Conservation (phyloP, 1,140 invertebrate species). For the Papilio xuthus region DNA sequence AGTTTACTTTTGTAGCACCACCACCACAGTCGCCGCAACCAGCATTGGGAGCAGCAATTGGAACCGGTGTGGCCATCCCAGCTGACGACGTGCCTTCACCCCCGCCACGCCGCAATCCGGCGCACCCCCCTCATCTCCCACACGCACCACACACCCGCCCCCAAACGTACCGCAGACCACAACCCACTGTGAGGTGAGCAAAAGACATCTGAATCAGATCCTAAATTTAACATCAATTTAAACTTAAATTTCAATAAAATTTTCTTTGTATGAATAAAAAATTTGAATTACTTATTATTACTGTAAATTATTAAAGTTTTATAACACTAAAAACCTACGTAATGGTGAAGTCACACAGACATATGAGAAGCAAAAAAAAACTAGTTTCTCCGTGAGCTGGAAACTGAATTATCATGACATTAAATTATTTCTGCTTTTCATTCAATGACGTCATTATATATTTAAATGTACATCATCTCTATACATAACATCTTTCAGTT, state of each 20-base stretch:
- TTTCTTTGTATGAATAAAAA: too few relatives aligned
- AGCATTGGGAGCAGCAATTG: constrained; percentile 46
- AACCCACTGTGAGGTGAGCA: constrained; percentile 72
- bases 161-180: constrained; percentile 61
- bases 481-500: background rate
- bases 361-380: background rate
- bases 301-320: too few relatives aligned
- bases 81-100: constrained; percentile 68
- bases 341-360: background rate
- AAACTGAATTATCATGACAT: background rate
- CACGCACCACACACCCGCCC: constrained; percentile 49
- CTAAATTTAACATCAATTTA: too few relatives aligned
- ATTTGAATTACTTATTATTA: too few relatives aligned
- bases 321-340: background rate
- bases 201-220: background rate
- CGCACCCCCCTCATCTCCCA: constrained; percentile 64
- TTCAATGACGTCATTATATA: background rate
- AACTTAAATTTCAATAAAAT: too few relatives aligned
- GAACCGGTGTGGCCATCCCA: constrained; percentile 81
- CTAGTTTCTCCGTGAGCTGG: background rate
- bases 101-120: constrained; percentile 46
- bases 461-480: background rate
- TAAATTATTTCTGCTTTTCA: background rate
- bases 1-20: constrained; percentile 24
- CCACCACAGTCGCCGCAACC: constrained; percentile 40